These are phyloP conservation scores for Panagrolaimus sp. DNA, from an alignment of 1,140 invertebrate genomes.

Conservation along the genomic window DNA sequence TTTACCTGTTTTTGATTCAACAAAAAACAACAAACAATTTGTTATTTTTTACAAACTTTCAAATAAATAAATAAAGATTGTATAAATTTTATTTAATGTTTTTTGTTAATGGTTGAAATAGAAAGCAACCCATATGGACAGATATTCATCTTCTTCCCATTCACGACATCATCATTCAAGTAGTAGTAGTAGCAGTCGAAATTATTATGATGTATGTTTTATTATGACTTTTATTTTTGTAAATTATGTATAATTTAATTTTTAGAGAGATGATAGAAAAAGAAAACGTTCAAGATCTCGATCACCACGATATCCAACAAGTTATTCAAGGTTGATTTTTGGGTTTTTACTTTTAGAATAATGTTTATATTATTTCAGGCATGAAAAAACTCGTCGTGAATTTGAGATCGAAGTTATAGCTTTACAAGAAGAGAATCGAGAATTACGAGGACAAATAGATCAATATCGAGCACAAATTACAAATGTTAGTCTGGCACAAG, in stretches of 20 bases:
- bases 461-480: not conserved
- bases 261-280: not conserved
- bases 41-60: too few species aligned
- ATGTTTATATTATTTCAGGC: not conserved
- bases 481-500: not conserved
- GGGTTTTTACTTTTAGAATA: not conserved
- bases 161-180: too few species aligned
- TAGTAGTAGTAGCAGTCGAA: too few species aligned
- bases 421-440: conserved; percentile 8
- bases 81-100: too few species aligned
- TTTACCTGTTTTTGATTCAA: too few species aligned
- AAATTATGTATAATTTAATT: not conserved
- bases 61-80: too few species aligned
- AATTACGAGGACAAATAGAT: not conserved
- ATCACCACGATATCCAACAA: not conserved
- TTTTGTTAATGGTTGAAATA: too few species aligned
- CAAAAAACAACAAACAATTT: too few species aligned
- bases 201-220: too few species aligned
- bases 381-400: conserved; percentile 3
- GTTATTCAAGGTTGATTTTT: conserved; percentile 16
- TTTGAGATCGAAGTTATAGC: conserved; percentile 11
- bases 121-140: too few species aligned
- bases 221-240: too few species aligned
- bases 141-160: too few species aligned
- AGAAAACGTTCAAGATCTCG: conserved; percentile 12